Evolutionary conservation across 2,113 vertebrate genomes (phyloP).

Genomic region (Tricholaema leucomelas): DNA sequence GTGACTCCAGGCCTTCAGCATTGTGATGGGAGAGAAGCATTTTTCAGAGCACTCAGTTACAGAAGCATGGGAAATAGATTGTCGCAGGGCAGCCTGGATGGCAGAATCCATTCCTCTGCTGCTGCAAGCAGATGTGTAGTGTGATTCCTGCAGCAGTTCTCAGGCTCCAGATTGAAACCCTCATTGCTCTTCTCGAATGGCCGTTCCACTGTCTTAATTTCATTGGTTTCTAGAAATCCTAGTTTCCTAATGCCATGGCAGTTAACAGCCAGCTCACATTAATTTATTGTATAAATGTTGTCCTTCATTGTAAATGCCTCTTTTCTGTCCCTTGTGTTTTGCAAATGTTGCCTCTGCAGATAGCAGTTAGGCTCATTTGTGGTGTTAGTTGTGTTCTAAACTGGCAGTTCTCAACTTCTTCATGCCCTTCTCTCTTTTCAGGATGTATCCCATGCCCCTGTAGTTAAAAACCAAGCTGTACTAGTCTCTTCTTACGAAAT

Average conservation of each 20-base stretch:
- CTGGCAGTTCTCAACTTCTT: not conserved
- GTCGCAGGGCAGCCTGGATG: not conserved
- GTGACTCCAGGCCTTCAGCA: not conserved
- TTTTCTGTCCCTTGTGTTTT: not conserved
- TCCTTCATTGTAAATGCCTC: not conserved
- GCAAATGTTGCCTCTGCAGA: not conserved
- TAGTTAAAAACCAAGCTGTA: not conserved
- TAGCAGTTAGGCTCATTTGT: not conserved
- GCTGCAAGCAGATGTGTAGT: accelerated
- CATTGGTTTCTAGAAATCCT: not conserved
- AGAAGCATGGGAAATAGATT: not conserved
- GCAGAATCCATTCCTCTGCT: not conserved
- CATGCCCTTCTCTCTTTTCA: not conserved
- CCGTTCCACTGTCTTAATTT: not conserved
- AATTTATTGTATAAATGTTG: not conserved
- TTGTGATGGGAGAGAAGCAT: not conserved
- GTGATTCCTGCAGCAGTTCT: not conserved
- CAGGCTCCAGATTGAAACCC: not conserved
- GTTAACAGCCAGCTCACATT: not conserved
- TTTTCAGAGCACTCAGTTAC: not conserved
- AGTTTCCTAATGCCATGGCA: accelerated
- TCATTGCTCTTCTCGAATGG: not conserved
- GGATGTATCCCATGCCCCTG: not conserved
- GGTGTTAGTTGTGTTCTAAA: not conserved
- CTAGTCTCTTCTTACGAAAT: not conserved